Evolutionary conservation across 2,888 invertebrate species (phyloP), one percentile per base, ranked within the genome.

Genomic region (Apantesis nais): DNA sequence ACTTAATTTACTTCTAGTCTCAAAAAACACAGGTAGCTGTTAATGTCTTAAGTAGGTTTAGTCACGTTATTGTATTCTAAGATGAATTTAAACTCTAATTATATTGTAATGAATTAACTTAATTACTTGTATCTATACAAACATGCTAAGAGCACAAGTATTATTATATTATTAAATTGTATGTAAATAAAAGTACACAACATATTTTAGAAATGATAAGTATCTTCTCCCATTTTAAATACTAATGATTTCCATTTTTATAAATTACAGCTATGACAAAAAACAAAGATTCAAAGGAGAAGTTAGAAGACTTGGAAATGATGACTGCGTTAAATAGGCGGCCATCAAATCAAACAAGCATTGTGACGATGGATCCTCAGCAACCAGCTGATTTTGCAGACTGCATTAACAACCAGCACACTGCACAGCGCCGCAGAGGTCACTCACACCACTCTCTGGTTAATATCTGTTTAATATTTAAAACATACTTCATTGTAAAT

Each of bases 331-430:
- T 94, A 52, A 93, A 92, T 81, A 85, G 92, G 80, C 88, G 92
- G 74, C 88, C 91, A 11, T 91, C 93, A 25, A 91, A 92, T 75
- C 93, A 93, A 3, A 93, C 93, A 2, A 93, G 93, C 69, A 89
- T 95, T 68, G 93, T 95, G 67, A 94, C 94, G 1, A 83, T 95
- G 82, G 95, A 95, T 68, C 88, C 85, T 14, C 87, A 88, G 39
- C 91, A 88, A 75, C 90, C 92, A 16, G 93, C 92, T 1, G 96
- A 96, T 80, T 96, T 96, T 83, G 93, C 93, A 1, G 97, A 97
- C 87, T 96, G 96, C 80, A 94, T 96, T 77, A 96, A 93, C 74
- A 96, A 95, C 70, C 96, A 96, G 84, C 96, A 96, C 83, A 91
- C 93, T 1, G 94, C 95, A 16, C 95, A 96, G 76, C 87, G 96